Evolutionary conservation across 2,113 vertebrate genomes (phyloP), one percentile per base, ranked within the genome.

Genomic region (Ailuropoda melanoleuca): DNA sequence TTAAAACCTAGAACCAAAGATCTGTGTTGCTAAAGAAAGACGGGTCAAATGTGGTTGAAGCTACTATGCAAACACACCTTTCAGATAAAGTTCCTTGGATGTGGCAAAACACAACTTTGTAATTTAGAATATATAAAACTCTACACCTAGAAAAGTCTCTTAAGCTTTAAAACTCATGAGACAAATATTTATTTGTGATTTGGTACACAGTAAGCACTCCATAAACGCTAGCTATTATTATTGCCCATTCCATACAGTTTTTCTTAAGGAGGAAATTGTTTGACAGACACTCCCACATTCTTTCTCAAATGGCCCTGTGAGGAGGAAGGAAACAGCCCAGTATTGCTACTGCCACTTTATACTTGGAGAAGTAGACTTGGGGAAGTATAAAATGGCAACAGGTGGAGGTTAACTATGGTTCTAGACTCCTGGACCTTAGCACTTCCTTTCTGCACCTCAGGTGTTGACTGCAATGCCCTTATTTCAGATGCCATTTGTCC

Each of bases 1-100:
- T 31, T 95, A 34, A 97, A 93, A 97, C 72, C 19, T 53, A 91
- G 72, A 98, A 81, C 43, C 23, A 72, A 96, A 95, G 66, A 89
- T 74, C 60, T 60, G 80, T 96, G 29, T 91, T 94, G 37, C 31
- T 68, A 78, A 70, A 93, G 77, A 26, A 91, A 97, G 48, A 53
- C 39, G 78, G 72, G 29, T 89, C 80, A 94, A 88, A 94, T 62
- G 4, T 39, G 55, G 55, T n/a, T 31, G 43, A 95, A 92, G 68
- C 11, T 55, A 75, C n/a, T 50, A 60, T 29, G 26, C 39, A 78
- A 95, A 78, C 4, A 80, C 15, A 85, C 0, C 37, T 92, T 95
- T 93, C 48, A 60, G 74, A 93, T 92, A 88, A 95, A 95, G 58
- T 37, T 82, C 39, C 66, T 29, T 95, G 81, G 8, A 95, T 23